Percentiles rank a stretch among this genome's conserved stretches.
These are phyloP conservation scores for Gadus chalcogrammus DNA, from an alignment of 2,113 vertebrate genomes.

Conservation along the genomic window DNA sequence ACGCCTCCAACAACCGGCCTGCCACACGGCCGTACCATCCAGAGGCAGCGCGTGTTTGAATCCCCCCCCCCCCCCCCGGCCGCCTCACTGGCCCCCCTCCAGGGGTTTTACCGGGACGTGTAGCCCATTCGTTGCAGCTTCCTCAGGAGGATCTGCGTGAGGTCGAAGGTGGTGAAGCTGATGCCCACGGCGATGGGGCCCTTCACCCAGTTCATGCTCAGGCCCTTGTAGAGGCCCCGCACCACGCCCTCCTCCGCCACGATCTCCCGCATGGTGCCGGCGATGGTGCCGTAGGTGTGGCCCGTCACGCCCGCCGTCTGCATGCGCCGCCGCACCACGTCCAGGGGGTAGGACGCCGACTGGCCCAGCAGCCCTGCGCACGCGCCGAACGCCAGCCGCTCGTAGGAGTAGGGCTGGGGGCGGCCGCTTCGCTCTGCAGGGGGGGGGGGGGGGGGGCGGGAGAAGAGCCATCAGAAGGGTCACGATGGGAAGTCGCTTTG, in stretches of 20 bases:
- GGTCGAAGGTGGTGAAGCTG: slow-evolving; percentile 98
- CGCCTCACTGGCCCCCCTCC: not conserved
- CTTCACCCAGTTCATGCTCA: slow-evolving; percentile 99
- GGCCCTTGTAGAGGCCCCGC: slow-evolving; percentile 91
- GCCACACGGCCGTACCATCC: slow-evolving; percentile 10
- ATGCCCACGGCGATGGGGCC: slow-evolving; percentile 95
- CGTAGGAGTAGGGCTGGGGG: slow-evolving; percentile 81
- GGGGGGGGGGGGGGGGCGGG: not conserved
- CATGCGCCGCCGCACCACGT: slow-evolving; percentile 95
- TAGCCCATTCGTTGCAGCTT: slow-evolving; percentile 74
- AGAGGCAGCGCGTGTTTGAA: slow-evolving; percentile 29
- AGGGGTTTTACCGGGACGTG: slow-evolving; percentile 45
- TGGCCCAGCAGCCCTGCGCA: slow-evolving; percentile 92
- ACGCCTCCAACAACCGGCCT: too few species aligned
- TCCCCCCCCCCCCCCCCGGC: not conserved
- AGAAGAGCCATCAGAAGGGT: too few species aligned
- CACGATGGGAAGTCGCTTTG: too few species aligned
- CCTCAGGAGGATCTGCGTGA: slow-evolving; percentile 87
- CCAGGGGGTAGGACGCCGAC: slow-evolving; percentile 93
- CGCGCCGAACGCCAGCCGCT: slow-evolving; percentile 89
- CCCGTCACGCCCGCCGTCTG: slow-evolving; percentile 92
- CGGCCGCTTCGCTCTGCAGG: slow-evolving; percentile 81
- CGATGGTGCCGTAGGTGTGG: slow-evolving; percentile 80
- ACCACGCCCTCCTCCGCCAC: slow-evolving; percentile 84
- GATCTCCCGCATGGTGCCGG: slow-evolving; percentile 83